These are phyloP conservation scores for Scolopax rusticola DNA, from an alignment of 2,797 vertebrate genomes.

Conservation along the genomic window DNA sequence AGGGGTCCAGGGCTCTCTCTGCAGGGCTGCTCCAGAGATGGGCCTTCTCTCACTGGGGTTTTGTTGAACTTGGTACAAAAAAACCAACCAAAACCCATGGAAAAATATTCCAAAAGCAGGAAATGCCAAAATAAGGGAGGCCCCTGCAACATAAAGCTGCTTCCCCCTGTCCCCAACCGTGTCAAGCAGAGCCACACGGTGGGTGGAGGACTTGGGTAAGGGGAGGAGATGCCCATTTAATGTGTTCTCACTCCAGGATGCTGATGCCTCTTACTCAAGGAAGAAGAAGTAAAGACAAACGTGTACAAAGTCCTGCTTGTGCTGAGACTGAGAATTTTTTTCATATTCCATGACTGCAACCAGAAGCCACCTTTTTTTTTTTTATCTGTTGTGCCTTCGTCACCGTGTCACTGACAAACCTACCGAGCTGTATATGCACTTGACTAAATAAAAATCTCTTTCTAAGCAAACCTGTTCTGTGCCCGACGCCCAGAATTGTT, in stretches of 20 bases:
- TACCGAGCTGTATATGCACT: not conserved
- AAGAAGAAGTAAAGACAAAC: constrained; percentile 72
- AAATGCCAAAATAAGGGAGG: not conserved
- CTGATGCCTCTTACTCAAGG: constrained; percentile 87
- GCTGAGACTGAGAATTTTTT: not conserved
- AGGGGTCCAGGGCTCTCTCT: no score
- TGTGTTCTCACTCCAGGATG: constrained; percentile 82
- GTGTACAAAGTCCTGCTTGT: not conserved
- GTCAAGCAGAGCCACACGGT: not conserved
- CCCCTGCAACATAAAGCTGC: not conserved
- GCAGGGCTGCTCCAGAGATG: no score
- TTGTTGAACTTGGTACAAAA: not conserved
- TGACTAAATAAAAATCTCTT: constrained; percentile 54
- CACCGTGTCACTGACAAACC: not conserved
- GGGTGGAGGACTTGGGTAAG: not conserved
- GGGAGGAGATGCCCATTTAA: not conserved
- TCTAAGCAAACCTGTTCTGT: not conserved
- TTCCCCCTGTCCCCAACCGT: not conserved
- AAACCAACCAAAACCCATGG: no score
- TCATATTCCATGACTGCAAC: not conserved
- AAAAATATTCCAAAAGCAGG: not conserved
- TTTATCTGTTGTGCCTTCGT: not conserved
- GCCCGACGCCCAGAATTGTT: not conserved
- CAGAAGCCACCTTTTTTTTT: not conserved
- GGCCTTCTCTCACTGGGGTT: not conserved